Base-by-base conservation (phyloP, 2,888 invertebrate species). In the Agrypnus murinus region DNA sequence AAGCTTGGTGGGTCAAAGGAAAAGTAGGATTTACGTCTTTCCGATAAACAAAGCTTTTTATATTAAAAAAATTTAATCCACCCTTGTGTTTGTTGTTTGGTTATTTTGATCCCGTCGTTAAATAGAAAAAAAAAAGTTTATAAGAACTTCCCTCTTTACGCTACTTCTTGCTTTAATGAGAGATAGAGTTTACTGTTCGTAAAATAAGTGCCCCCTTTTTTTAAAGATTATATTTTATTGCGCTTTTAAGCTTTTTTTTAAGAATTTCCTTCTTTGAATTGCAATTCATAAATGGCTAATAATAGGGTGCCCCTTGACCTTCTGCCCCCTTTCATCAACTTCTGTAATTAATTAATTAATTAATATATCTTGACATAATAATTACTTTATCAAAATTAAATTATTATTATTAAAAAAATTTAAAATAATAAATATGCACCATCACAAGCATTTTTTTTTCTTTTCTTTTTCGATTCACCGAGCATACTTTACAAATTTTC, bases 341-440 rank as follows among this genome's bases (percentile, higher is more conserved):
- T n/a, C n/a, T n/a, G n/a, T n/a, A n/a, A n/a, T n/a, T n/a, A n/a
- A n/a, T n/a, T n/a, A n/a, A n/a, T n/a, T n/a, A n/a, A n/a, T n/a
- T n/a, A n/a, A n/a, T n/a, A n/a, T n/a, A n/a, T n/a, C n/a, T n/a
- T n/a, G n/a, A n/a, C n/a, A 10, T 15, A n/a, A 5, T 36, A 55
- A 55, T 55, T 36, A 55, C 10, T 36, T 32, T 15, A 25, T 25
- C n/a, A n/a, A 31, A 53, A 53, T 34, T 12, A 53, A 48, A 12
- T 14, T 10, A 12, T 14, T 7, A 14, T 25, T 14, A 15, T n/a
- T 32, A 9, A 34, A 45, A 48, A 57, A n/a, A 43, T 12, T 19
- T 17, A 64, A 55, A 55, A 50, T 25, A 55, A 65, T 63, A 64
- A 45, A 57, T 48, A 66, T 66, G 45, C 66, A 66, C 67, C 67